Evolutionary conservation across 2,888 invertebrate genomes (phyloP).

Genomic region (Corythucha ciliata): DNA sequence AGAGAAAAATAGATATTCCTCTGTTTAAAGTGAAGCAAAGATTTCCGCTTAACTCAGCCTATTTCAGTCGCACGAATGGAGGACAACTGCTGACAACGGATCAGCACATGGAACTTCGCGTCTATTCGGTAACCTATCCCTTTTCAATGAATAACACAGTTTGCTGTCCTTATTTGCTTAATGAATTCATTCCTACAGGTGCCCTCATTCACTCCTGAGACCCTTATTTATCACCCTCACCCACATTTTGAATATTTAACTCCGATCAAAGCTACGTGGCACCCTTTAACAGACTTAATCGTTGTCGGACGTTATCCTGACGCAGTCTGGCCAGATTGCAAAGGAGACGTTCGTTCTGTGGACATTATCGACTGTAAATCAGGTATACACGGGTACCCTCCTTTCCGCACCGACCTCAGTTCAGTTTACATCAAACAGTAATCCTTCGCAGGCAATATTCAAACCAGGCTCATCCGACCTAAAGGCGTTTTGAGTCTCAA

Average conservation of each 20-base stretch:
- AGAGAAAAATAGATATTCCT: conserved; percentile 10
- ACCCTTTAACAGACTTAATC: conserved; percentile 42
- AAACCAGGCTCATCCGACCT: conserved; percentile 25
- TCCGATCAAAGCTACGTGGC: conserved; percentile 43
- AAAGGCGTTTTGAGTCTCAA: conserved; percentile 39
- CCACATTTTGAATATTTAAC: conserved; percentile 43
- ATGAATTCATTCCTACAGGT: too few relatives aligned
- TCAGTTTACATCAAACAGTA: background rate
- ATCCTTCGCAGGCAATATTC: conserved; percentile 3
- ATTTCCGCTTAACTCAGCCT: conserved; percentile 34
- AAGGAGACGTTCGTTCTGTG: conserved; percentile 39
- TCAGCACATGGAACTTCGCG: conserved; percentile 39
- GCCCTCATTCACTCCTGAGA: conserved; percentile 41
- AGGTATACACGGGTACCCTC: conserved; percentile 32
- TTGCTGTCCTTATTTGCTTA: too few relatives aligned
- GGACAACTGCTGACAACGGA: conserved; percentile 42
- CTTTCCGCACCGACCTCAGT: background rate
- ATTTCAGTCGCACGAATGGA: conserved; percentile 40
- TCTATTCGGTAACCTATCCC: too few relatives aligned
- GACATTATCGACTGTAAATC: conserved; percentile 41
- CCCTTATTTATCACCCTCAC: conserved; percentile 41
- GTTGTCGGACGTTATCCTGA: conserved; percentile 43
- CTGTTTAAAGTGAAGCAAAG: conserved; percentile 28
- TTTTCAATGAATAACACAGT: too few relatives aligned
- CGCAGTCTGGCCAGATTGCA: conserved; percentile 38